These are phyloP conservation scores for Orchesellides sinensis DNA, from an alignment of 2,888 invertebrate species.

Conservation along the genomic window DNA sequence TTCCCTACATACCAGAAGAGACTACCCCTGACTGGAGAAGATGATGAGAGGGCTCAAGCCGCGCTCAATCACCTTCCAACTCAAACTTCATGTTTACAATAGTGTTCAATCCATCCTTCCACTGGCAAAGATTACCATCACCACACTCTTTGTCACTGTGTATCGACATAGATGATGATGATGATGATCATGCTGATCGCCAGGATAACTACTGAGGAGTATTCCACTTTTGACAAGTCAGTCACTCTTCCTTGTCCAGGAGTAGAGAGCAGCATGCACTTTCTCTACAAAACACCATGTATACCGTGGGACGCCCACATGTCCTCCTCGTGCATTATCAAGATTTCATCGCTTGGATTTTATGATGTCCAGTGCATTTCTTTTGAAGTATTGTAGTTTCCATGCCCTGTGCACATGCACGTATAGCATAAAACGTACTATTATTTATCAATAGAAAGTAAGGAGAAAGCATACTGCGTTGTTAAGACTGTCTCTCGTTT, in stretches of 20 bases:
- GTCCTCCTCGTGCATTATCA: slow-evolving; percentile 1
- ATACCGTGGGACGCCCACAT: background rate
- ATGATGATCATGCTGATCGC: slow-evolving; percentile 15
- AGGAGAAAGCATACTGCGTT: too few relatives aligned
- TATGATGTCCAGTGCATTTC: background rate
- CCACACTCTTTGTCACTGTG: background rate
- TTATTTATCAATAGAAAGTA: background rate
- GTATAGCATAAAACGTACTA: background rate
- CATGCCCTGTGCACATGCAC: background rate
- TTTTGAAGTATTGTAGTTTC: background rate
- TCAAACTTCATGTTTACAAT: background rate
- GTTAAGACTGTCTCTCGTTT: background rate
- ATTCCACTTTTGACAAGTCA: background rate
- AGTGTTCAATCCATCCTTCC: background rate
- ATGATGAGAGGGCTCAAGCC: slow-evolving; percentile 15
- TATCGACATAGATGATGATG: background rate
- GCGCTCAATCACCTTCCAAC: slow-evolving; percentile 23
- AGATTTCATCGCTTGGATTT: slow-evolving; percentile 16
- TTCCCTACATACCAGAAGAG: background rate
- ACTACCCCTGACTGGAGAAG: background rate
- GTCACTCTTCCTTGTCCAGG: background rate
- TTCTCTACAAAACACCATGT: too few relatives aligned
- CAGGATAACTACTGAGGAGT: background rate
- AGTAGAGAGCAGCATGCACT: background rate
- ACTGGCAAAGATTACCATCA: background rate